Conservation (phyloP, 2,797 vertebrate genomes). For the Sternarchorhynchus goeldii region DNA sequence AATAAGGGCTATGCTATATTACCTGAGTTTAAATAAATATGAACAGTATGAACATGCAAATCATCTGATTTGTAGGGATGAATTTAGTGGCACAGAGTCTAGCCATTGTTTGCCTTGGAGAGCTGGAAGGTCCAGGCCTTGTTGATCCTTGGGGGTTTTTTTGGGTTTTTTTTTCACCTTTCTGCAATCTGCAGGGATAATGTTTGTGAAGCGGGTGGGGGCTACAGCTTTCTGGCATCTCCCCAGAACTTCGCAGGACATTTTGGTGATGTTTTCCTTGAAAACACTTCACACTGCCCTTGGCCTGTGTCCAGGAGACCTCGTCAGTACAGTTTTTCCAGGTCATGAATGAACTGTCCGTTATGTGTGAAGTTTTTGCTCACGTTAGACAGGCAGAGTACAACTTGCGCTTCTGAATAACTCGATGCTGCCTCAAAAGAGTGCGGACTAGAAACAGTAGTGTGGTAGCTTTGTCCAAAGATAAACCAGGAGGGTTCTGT, state of each 20-base stretch:
- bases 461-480: conserved; percentile 20
- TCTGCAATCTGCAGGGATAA: conserved; percentile 8
- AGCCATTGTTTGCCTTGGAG: neutral
- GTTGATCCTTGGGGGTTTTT: neutral
- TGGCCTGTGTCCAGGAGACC: too few relatives aligned
- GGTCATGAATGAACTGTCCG: neutral
- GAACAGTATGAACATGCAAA: conserved; percentile 1
- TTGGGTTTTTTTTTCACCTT: too few relatives aligned
- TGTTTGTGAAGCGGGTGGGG: conserved; percentile 12
- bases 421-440: neutral
- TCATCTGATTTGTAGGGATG: neutral
- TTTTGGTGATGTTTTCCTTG: conserved; percentile 47
- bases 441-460: too few relatives aligned
- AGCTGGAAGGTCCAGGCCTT: neutral
- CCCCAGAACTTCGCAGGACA: conserved; percentile 57
- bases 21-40: neutral
- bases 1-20: neutral
- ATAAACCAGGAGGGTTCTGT: conserved; percentile 16
- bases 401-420: neutral
- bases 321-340: neutral
- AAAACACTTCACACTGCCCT: conserved; percentile 38
- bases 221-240: conserved; percentile 40
- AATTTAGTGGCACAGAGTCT: neutral
- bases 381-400: neutral
- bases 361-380: too few relatives aligned